These are phyloP conservation scores for Eupeodes latifasciatus DNA, from an alignment of 2,888 invertebrate genomes.

Conservation along the genomic window DNA sequence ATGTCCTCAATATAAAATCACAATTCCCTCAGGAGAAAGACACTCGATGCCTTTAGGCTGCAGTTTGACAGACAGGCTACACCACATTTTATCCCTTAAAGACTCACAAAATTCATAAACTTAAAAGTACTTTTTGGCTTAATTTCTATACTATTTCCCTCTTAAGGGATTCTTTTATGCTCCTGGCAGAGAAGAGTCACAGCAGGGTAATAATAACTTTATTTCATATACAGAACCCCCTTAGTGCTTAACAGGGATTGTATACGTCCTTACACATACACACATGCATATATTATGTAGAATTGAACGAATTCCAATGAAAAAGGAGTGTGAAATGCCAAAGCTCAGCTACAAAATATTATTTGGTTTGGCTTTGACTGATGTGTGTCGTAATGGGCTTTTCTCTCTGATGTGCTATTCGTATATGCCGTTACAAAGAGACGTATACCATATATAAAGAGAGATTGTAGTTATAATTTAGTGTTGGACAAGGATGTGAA, in stretches of 20 bases:
- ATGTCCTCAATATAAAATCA: slow-evolving; percentile 65
- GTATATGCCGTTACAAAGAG: background rate
- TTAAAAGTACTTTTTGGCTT: slow-evolving; percentile 39
- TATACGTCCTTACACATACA: background rate
- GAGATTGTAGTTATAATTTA: slow-evolving; percentile 35
- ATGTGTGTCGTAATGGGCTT: slow-evolving; percentile 60
- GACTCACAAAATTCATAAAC: slow-evolving; percentile 10
- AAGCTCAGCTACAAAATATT: slow-evolving; percentile 63
- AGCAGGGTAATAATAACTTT: slow-evolving; percentile 66
- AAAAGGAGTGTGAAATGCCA: slow-evolving; percentile 54
- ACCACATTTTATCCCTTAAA: slow-evolving; percentile 40
- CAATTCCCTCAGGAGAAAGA: slow-evolving; percentile 57
- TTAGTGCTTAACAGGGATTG: slow-evolving; percentile 19
- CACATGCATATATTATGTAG: background rate
- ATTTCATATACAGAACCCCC: slow-evolving; percentile 36
- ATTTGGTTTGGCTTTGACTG: slow-evolving; percentile 57
- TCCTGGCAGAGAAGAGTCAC: slow-evolving; percentile 43
- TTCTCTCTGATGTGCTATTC: background rate
- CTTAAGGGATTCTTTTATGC: slow-evolving; percentile 44
- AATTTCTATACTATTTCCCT: slow-evolving; percentile 41
- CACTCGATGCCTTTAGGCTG: slow-evolving; percentile 69
- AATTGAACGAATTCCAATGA: background rate
- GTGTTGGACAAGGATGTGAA: slow-evolving; percentile 64
- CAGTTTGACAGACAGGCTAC: slow-evolving; percentile 60
- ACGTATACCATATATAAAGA: background rate